phyloP scores from a whole-genome alignment of 1,140 invertebrate genomes.

The Whitmania pigra region DNA sequence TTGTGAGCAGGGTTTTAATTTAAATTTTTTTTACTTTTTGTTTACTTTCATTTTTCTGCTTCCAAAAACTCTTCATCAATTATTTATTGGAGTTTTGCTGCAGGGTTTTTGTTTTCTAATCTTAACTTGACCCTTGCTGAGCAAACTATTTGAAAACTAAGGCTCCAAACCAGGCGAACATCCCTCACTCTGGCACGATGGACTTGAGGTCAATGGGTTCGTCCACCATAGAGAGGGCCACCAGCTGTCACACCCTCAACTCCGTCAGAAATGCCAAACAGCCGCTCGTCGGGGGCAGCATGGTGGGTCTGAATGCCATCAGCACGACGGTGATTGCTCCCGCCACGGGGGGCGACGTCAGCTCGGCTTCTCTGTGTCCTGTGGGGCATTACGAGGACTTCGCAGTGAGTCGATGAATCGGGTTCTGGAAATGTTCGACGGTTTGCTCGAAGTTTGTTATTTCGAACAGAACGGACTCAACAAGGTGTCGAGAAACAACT shows the following conservation, averaged over 20 bases:
- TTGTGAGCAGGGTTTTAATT: too few species aligned
- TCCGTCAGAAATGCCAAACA: neutral
- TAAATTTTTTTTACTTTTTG: too few species aligned
- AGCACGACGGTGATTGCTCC: conserved; percentile 11
- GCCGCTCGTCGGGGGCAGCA: neutral
- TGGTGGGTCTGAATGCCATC: conserved; percentile 4
- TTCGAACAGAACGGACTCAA: conserved; percentile 9
- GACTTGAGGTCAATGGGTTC: neutral
- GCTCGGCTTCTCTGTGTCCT: conserved; percentile 2
- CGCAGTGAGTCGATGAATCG: neutral
- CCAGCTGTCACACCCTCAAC: conserved; percentile 16
- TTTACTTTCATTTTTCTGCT: too few species aligned
- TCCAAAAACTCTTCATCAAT: too few species aligned
- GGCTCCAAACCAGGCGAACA: neutral
- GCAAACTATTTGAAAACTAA: neutral
- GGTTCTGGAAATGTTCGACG: too few species aligned
- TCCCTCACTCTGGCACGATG: neutral
- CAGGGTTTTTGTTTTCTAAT: neutral
- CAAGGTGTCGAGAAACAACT: neutral
- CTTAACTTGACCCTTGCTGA: neutral
- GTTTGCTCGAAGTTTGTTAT: too few species aligned
- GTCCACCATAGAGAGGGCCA: neutral
- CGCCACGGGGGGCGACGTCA: neutral
- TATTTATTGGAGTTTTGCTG: too few species aligned
- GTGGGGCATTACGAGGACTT: conserved; percentile 16